Conservation (phyloP, 1,140 invertebrate species). For the Lithobius niger region DNA sequence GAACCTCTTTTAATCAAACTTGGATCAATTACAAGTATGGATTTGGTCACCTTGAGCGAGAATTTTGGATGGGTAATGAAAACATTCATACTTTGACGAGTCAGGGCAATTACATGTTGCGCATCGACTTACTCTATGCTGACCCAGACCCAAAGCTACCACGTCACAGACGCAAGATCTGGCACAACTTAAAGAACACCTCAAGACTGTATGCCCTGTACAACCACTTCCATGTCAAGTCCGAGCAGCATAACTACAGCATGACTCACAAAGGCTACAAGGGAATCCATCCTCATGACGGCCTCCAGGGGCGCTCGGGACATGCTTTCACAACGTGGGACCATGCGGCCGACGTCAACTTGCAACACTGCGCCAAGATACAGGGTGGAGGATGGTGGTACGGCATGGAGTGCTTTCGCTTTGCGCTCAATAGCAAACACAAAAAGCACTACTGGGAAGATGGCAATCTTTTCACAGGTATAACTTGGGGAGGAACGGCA, state of each 20-base stretch:
- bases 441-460: constrained; percentile 7
- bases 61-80: constrained; percentile 48
- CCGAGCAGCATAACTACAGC: background rate
- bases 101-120: constrained; percentile 18
- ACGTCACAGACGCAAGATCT: background rate
- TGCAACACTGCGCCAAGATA: background rate
- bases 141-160: background rate
- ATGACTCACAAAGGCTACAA: background rate
- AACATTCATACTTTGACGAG: constrained; percentile 43
- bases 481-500: constrained; percentile 5
- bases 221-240: background rate
- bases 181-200: background rate
- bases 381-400: constrained; percentile 7
- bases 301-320: background rate
- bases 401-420: background rate
- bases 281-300: constrained; percentile 4
- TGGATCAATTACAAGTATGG: constrained; percentile 51
- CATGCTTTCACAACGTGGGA: background rate
- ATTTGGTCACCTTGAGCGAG: constrained; percentile 46
- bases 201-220: background rate
- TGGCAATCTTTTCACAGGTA: constrained; percentile 2
- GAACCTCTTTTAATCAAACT: background rate
- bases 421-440: constrained; percentile 1
- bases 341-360: background rate
- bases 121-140: background rate